These are phyloP conservation scores for Pristionchus fissidentatus DNA, from an alignment of 2,888 invertebrate species.

Conservation along the genomic window DNA sequence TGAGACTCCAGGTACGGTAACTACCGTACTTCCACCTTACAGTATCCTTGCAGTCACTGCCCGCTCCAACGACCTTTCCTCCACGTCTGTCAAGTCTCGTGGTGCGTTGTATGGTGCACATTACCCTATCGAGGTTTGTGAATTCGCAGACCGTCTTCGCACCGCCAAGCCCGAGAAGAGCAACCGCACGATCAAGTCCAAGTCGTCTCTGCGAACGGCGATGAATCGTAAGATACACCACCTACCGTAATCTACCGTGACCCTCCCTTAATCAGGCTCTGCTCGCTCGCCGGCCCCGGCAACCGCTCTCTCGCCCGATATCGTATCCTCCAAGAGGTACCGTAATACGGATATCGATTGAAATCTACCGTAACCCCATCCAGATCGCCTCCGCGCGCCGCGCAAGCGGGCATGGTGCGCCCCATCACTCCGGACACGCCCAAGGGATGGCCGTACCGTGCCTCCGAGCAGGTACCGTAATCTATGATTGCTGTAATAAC, in stretches of 20 bases:
- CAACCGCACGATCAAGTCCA: conserved; percentile 6
- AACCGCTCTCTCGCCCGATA: conserved; percentile 12
- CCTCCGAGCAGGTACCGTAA: conserved; percentile 26
- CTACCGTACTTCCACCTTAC: not conserved
- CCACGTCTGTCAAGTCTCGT: conserved; percentile 5
- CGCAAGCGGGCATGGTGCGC: not conserved
- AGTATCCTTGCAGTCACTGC: not conserved
- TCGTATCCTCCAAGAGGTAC: conserved; percentile 12
- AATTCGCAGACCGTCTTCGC: conserved; percentile 28
- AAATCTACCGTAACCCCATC: not conserved
- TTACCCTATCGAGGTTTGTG: not conserved
- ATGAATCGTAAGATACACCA: not conserved
- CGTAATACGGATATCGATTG: not conserved
- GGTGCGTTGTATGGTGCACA: not conserved
- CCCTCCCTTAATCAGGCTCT: not conserved
- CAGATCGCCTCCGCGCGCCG: not conserved
- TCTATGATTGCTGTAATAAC: not conserved
- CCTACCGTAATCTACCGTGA: not conserved
- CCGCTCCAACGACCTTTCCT: not conserved
- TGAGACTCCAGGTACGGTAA: not conserved
- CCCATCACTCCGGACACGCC: conserved; percentile 27
- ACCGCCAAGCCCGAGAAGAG: too few relatives aligned
- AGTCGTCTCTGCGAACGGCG: conserved; percentile 1
- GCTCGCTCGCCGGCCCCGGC: not conserved
- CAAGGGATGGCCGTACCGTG: conserved; percentile 23